Base-by-base conservation (phyloP, 2,113 vertebrate species). In the Aspiorhynchus laticeps region DNA sequence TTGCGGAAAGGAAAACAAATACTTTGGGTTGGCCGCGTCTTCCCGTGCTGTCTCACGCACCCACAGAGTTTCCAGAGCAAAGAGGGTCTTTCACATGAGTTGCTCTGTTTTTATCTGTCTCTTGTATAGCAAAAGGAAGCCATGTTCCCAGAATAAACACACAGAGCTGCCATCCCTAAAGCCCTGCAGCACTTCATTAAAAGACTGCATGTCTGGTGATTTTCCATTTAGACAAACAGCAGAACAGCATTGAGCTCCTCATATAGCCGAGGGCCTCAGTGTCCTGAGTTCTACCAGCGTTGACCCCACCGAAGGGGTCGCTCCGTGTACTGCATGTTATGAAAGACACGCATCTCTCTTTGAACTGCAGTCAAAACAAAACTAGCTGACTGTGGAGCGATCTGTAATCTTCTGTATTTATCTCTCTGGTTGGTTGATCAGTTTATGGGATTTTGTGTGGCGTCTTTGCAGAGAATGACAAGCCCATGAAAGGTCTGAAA, bases 401-500 rank as follows among this genome's bases (percentile, higher is more conserved):
- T 48, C n/a, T 71, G n/a, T 46, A 43, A 48, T 73, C 59, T 38
- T 41, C 43, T 48, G 33, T 56, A 84, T 38, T 78, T 61, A 79
- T 33, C 53, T 80, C 8, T 65, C 41, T 69, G 17, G 51, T 81
- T 43, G 75, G 59, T 48, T 80, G 56, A 82, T 59, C 46, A 31
- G 21, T 48, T 38, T 85, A 3, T 65, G 3, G 15, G 7, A n/a
- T 43, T 36, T 63, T 80, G 9, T 81, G 85, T 86, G 26, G 11
- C 53, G 21, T 82, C 21, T 71, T 85, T 92, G 85, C 93, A 99
- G 98, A 98, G 91, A 97, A 98, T 14, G 98, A 99, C 92, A 98
- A 96, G 84, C 96, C 98, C 0, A 97, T 99, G 97, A 97, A 96
- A 88, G 97, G 97, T 69, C 94, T 99, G 82, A 95, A 96, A 83